Percentiles rank a stretch among this genome's conserved stretches.
Evolutionary conservation across 92 coral and sea anemone genomes (phyloP).

Genomic region (Zoanthus sansibaricus): DNA sequence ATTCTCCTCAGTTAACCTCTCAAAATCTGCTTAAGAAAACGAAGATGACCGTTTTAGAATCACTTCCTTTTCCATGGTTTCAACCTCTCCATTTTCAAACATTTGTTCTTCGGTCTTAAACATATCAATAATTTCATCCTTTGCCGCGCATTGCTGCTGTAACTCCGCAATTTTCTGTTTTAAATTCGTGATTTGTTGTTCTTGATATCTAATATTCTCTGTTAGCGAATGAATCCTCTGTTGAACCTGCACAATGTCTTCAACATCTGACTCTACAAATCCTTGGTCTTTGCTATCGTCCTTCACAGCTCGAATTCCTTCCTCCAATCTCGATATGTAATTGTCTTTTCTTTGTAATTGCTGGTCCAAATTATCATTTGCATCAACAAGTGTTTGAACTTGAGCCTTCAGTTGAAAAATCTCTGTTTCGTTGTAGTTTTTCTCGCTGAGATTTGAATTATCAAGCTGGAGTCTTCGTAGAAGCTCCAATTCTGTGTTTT

Average conservation of each 20-base stretch:
- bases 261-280: constrained; percentile 16
- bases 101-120: constrained; percentile 15
- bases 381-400: constrained; percentile 31
- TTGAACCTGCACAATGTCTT: constrained; percentile 37
- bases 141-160: constrained; percentile 6
- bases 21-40: neutral
- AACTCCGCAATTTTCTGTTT: constrained; percentile 8
- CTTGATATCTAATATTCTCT: neutral
- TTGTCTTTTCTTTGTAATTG: constrained; percentile 27
- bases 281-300: constrained; percentile 7
- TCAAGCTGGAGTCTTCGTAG: constrained; percentile 5
- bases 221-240: constrained; percentile 12
- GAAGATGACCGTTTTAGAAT: constrained; percentile 13
- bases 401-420: constrained; percentile 24
- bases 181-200: constrained; percentile 2
- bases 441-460: neutral
- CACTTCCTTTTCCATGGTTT: neutral
- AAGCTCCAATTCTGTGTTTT: constrained; percentile 36
- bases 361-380: constrained; percentile 31
- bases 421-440: constrained; percentile 9
- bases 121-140: constrained; percentile 36
- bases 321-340: constrained; percentile 33
- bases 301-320: constrained; percentile 29
- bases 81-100: neutral
- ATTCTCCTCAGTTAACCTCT: too few relatives aligned